A percentile compares a stretch with the other conserved stretches of the same genome.
phyloP scores from a whole-genome alignment of 1,140 invertebrate genomes.

The Orchesella cincta region DNA sequence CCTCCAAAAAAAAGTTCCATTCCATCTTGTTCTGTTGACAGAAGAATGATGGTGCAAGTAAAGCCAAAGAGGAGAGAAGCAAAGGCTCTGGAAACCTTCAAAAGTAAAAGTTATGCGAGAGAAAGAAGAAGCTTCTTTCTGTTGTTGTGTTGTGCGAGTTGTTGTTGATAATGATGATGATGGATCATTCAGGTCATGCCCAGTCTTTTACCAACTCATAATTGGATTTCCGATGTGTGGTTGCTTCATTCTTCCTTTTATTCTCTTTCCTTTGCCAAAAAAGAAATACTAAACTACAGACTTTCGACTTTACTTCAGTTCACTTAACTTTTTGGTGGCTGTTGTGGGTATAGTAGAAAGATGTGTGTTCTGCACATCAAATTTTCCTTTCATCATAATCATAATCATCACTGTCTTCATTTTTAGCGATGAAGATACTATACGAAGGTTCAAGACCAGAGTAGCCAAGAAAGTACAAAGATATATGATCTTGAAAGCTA shows the following conservation, averaged over 20 bases:
- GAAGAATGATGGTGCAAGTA: no score
- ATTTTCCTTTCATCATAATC: conserved; percentile 1
- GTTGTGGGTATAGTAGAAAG: no score
- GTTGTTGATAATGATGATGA: conserved; percentile 33
- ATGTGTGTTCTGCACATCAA: conserved; percentile 14
- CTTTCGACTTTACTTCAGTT: not conserved
- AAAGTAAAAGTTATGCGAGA: no score
- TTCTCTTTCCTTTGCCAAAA: not conserved
- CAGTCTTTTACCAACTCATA: conserved; percentile 48
- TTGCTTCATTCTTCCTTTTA: not conserved
- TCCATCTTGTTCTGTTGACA: not conserved
- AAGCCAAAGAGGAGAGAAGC: no score
- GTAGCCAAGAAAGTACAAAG: no score
- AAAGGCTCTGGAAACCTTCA: no score
- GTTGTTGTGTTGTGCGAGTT: not conserved
- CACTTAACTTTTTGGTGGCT: conserved; percentile 2
- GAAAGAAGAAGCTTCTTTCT: not conserved
- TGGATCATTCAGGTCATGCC: conserved; percentile 50
- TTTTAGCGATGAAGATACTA: conserved; percentile 12
- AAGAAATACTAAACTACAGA: not conserved
- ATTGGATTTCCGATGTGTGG: conserved; percentile 48
- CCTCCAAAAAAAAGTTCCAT: not conserved
- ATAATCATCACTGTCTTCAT: conserved; percentile 5
- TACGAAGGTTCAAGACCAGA: no score
- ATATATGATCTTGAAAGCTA: no score